Evolutionary conservation across 2,797 vertebrate genomes (phyloP).

Genomic region (Urophycis tenuis): DNA sequence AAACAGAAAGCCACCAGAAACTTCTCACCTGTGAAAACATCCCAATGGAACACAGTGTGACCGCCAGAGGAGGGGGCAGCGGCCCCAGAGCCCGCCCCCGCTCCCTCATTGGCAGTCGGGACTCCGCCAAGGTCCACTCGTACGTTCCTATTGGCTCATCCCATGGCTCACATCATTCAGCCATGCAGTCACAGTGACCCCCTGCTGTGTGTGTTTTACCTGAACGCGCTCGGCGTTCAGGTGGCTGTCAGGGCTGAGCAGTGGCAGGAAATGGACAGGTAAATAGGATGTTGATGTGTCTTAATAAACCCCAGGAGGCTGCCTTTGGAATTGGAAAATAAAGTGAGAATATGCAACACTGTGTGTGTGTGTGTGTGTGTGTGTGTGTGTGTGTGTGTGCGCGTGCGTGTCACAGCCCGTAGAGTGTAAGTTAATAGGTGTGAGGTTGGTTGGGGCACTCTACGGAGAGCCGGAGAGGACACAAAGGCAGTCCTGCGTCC

Average conservation of each 20-base stretch:
- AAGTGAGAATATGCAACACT: neutral
- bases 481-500: neutral
- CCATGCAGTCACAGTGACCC: neutral
- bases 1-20: too few species aligned
- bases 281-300: neutral
- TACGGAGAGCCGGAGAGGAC: neutral
- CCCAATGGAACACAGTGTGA: too few species aligned
- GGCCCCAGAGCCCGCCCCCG: too few species aligned
- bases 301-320: neutral
- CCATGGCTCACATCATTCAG: neutral
- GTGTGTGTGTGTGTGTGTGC: neutral
- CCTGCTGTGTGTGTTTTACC: neutral
- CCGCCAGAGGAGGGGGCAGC: too few species aligned
- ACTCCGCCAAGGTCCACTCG: neutral
- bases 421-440: neutral
- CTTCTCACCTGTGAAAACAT: too few species aligned
- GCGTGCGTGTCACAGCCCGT: neutral
- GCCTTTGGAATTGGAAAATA: neutral
- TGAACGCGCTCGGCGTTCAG: neutral
- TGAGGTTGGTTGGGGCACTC: neutral
- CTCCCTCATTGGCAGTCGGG: neutral
- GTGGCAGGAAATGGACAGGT: neutral
- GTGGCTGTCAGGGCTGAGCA: neutral
- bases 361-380: neutral
- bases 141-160: neutral